phyloP scores from a whole-genome alignment of 2,113 vertebrate genomes.

The rabbit (Oryctolagus cuniculus) region DNA sequence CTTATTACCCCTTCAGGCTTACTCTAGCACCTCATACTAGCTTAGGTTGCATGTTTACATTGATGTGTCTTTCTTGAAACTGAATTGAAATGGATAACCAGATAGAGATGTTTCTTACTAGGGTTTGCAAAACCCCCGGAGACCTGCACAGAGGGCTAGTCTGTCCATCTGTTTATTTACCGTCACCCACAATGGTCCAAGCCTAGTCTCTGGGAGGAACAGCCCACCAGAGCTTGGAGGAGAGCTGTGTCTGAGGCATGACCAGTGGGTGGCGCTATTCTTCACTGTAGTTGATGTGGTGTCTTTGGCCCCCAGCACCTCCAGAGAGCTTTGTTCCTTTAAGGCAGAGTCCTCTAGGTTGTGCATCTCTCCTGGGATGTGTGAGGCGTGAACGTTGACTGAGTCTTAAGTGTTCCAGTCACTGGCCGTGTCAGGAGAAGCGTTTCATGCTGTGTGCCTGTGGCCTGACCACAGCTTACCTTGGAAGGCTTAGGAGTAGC shows the following conservation, averaged over 20 bases:
- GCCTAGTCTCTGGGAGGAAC: neutral
- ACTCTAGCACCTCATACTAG: slow-evolving; percentile 62
- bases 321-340: neutral
- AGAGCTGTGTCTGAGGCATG: neutral
- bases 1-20: slow-evolving; percentile 63
- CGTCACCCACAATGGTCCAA: neutral
- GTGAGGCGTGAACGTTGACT: neutral
- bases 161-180: neutral
- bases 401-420: slow-evolving; percentile 50
- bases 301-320: neutral
- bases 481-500: slow-evolving; percentile 24
- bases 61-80: slow-evolving; percentile 50
- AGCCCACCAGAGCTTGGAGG: neutral
- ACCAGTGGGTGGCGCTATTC: neutral
- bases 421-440: slow-evolving; percentile 46
- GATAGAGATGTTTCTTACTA: slow-evolving; percentile 56
- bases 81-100: slow-evolving; percentile 38
- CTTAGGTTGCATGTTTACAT: slow-evolving; percentile 70
- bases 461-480: slow-evolving; percentile 41
- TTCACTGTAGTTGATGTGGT: neutral
- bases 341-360: neutral
- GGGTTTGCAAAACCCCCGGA: slow-evolving; percentile 45
- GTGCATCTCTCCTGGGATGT: neutral
- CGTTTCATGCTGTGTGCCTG: neutral
- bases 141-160: neutral